These are phyloP conservation scores for Sardina pilchardus DNA, from an alignment of 2,113 vertebrate genomes.

Conservation along the genomic window DNA sequence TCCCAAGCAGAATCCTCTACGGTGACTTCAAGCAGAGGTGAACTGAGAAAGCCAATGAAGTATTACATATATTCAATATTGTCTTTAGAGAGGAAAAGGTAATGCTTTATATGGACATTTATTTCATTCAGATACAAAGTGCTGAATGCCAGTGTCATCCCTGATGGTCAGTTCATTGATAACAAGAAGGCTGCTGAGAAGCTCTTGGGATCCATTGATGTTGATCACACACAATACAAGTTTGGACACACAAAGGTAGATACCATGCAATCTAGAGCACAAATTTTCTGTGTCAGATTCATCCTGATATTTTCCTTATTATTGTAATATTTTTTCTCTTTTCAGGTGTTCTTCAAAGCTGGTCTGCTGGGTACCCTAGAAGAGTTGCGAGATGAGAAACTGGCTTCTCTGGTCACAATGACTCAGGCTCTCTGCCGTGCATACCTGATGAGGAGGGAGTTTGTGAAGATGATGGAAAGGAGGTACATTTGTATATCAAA, in stretches of 20 bases:
- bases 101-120: no score
- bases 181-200: constrained; percentile 56
- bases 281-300: no score
- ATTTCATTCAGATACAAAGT: constrained; percentile 50
- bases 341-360: constrained; percentile 87
- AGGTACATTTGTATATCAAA: no score
- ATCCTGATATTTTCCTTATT: background rate
- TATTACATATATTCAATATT: background rate
- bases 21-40: constrained; percentile 51
- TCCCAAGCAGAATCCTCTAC: constrained; percentile 51
- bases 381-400: constrained; percentile 85
- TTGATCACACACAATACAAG: constrained; percentile 53
- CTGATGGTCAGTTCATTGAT: constrained; percentile 55
- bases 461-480: no score
- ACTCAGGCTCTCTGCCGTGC: constrained; percentile 69
- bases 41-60: background rate
- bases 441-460: constrained; percentile 2
- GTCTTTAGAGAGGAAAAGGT: no score
- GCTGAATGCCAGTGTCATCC: constrained; percentile 58
- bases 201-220: constrained; percentile 52
- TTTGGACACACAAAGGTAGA: constrained; percentile 61
- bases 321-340: no score
- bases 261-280: no score
- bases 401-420: constrained; percentile 80
- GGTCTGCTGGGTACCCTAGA: constrained; percentile 81